Percentiles rank a stretch among this genome's conserved stretches.
Conservation (phyloP, 2,113 vertebrate genomes). For the Gadus macrocephalus region DNA sequence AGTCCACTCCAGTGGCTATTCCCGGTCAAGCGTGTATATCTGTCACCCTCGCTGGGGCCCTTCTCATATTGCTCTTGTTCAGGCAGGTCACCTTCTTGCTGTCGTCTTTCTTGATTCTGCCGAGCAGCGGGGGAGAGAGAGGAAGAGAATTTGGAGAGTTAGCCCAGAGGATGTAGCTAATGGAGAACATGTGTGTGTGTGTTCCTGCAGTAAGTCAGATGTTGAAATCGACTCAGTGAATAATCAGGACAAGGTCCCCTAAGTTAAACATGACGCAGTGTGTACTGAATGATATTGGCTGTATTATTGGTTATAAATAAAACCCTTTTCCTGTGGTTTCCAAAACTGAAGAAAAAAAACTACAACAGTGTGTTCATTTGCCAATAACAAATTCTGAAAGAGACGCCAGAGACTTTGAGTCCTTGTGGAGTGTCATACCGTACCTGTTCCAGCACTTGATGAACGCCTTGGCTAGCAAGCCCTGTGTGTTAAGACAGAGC, state of each 20-base stretch:
- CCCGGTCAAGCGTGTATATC: neutral
- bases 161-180: slow-evolving; percentile 39
- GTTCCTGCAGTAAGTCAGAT: slow-evolving; percentile 19
- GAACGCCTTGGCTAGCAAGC: slow-evolving; percentile 35
- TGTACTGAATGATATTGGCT: no score
- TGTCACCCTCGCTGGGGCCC: slow-evolving; percentile 12
- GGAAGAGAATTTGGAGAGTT: slow-evolving; percentile 20
- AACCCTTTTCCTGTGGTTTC: no score
- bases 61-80: slow-evolving; percentile 31
- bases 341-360: no score
- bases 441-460: slow-evolving; percentile 69
- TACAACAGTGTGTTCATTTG: no score
- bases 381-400: no score
- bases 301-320: no score
- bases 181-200: slow-evolving; percentile 47
- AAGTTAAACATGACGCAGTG: no score
- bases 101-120: slow-evolving; percentile 61
- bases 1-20: slow-evolving; percentile 13
- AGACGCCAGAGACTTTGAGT: no score
- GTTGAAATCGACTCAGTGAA: neutral
- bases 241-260: neutral
- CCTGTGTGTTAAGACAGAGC: slow-evolving; percentile 48
- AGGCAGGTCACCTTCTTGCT: slow-evolving; percentile 56
- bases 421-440: neutral
- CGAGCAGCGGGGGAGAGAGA: slow-evolving; percentile 5